Percentiles rank a stretch among this genome's conserved stretches.
These are phyloP conservation scores for Platalea minor DNA, from an alignment of 2,797 vertebrate species.

Conservation along the genomic window DNA sequence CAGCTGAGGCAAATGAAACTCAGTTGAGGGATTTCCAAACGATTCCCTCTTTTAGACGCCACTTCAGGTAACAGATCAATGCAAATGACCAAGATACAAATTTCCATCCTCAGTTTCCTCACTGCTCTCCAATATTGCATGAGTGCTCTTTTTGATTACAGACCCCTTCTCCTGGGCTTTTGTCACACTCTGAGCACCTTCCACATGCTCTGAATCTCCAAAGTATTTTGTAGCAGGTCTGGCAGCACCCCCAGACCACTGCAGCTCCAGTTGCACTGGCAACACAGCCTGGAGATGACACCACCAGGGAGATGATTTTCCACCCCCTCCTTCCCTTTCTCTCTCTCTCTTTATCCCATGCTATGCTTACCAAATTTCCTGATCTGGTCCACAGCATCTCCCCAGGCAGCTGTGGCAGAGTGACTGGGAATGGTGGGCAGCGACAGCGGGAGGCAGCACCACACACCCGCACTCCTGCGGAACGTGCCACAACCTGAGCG, in stretches of 20 bases:
- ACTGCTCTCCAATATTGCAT: neutral
- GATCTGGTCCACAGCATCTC: neutral
- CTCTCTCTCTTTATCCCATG: no score
- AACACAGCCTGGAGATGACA: neutral
- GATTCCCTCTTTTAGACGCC: neutral
- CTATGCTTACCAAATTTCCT: neutral
- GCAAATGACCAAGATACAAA: neutral
- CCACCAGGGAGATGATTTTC: neutral
- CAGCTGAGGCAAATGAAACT: neutral
- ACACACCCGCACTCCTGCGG: accelerated
- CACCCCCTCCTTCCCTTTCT: no score
- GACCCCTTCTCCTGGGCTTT: neutral
- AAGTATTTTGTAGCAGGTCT: neutral
- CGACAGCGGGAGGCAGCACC: neutral
- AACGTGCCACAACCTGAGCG: accelerated
- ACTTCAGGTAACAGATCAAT: neutral
- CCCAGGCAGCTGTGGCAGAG: neutral
- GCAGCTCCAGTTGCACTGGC: neutral
- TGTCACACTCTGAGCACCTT: neutral
- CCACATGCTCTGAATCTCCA: neutral
- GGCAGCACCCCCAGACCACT: neutral
- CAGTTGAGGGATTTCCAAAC: neutral
- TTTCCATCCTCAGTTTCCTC: neutral
- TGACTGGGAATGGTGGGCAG: neutral
- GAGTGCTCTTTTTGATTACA: neutral